Base-by-base conservation (phyloP, 2,113 vertebrate genomes). In the Myxocyprinus asiaticus region DNA sequence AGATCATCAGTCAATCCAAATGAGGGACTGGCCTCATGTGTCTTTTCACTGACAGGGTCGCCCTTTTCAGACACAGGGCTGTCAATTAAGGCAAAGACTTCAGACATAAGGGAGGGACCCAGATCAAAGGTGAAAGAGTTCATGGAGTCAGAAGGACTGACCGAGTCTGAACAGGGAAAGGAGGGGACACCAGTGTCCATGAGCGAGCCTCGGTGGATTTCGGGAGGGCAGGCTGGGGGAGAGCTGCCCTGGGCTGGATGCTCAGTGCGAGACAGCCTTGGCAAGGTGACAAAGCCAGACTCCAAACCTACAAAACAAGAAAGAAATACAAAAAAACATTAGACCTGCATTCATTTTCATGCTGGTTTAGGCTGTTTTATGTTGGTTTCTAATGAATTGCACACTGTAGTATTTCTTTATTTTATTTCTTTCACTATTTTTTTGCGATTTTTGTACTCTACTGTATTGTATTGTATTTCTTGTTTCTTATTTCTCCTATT, bases 81-180 rank as follows among this genome's bases (percentile, higher is more conserved):
- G 85, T 93, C 94, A 81, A 98, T 96, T 86, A 96, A 89, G 62
- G 94, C 91, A 51, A 99, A 93, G 9, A 99, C 94, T 88, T 99
- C 97, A 0, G 94, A 97, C 95, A 99, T 96, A 64, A 99, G 94
- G 7, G 97, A 99, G 14, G 97, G 97, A 7, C 98, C 98, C 0
- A 99, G 93, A 87, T 99, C 98, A 4, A 99, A 91, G 78, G 93
- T 96, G 88, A 99, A 98, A 78, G 96, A 96, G 80, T 94, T 89
- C 78, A 99, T 91, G 58, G 97, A 99, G 86, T 96, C 93, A 0
- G 95, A 95, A 67, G 94, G 94, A 4, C 87, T 87, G 2, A 85
- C 59, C 12, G 94, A 92, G 85, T 95, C 84, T 0, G 95, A 92
- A 80, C 93, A 90, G 7, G 85, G 89, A 42, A 97, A 90, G 6